Evolutionary conservation across 2,797 vertebrate species (phyloP).

Genomic region (Ptychobarbus kaznakovi): DNA sequence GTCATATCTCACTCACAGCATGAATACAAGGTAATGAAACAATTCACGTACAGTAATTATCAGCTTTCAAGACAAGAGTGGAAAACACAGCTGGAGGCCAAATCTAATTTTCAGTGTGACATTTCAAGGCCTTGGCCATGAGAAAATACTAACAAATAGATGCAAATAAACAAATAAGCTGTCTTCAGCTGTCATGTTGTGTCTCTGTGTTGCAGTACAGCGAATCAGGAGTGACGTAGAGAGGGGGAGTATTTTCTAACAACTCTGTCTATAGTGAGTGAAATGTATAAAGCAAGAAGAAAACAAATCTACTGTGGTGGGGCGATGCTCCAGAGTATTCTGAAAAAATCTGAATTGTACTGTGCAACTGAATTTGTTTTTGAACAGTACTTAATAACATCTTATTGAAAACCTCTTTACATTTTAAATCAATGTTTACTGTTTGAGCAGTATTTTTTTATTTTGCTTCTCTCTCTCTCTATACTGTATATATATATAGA

Average conservation of each 20-base stretch:
- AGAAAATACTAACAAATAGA: constrained; percentile 75
- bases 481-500: no score
- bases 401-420: background rate
- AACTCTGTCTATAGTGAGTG: background rate
- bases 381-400: background rate
- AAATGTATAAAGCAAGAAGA: background rate
- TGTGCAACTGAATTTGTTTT: background rate
- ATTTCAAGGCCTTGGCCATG: constrained; percentile 74
- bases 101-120: constrained; percentile 79
- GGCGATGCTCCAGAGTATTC: background rate
- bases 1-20: constrained; percentile 34
- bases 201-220: background rate
- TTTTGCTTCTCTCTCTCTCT: no score
- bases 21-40: constrained; percentile 73
- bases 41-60: constrained; percentile 77
- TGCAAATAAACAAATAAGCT: constrained; percentile 71
- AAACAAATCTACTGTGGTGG: background rate
- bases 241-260: constrained; percentile 41
- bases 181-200: background rate
- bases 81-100: constrained; percentile 73
- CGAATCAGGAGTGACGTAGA: constrained; percentile 48
- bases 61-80: constrained; percentile 74
- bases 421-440: background rate
- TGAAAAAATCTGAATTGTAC: background rate
- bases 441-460: no score